Conservation (phyloP, 2,113 vertebrate genomes). For the Sinocyclocheilus anshuiensis region DNA sequence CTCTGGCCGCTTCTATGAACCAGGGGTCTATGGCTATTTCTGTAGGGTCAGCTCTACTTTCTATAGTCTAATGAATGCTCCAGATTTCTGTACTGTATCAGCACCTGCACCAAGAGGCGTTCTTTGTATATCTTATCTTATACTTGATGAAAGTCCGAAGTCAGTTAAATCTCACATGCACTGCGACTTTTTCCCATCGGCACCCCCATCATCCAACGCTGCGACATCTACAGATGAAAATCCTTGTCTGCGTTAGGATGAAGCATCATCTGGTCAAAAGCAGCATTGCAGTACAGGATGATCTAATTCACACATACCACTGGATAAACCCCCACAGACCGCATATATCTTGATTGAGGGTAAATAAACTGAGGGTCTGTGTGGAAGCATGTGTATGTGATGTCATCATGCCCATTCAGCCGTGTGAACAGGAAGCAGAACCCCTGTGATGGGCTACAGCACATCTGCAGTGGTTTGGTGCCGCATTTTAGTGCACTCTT, state of each 20-base stretch:
- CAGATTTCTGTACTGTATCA: neutral
- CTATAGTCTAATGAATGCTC: conserved; percentile 2
- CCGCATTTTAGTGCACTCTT: conserved; percentile 43
- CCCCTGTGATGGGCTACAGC: conserved; percentile 53
- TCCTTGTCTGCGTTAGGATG: neutral
- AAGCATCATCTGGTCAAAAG: conserved; percentile 46
- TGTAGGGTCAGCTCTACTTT: neutral
- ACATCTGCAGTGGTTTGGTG: conserved; percentile 46
- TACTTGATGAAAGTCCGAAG: neutral
- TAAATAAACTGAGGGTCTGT: conserved; percentile 51
- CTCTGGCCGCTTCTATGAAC: neutral
- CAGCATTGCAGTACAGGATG: conserved; percentile 76
- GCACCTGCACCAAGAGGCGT: neutral
- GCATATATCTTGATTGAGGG: neutral
- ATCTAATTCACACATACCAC: conserved; percentile 79
- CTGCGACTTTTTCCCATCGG: neutral
- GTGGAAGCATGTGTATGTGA: conserved; percentile 66
- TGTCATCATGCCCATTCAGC: conserved; percentile 68
- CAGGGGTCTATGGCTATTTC: neutral
- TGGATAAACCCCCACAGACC: conserved; percentile 53
- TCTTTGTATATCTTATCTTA: conserved; percentile 17
- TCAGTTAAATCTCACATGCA: conserved; percentile 7
- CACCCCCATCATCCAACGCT: neutral
- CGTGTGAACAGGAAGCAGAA: conserved; percentile 64
- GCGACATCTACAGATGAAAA: neutral